Conservation (phyloP, 2,797 vertebrate genomes). For the Arctocebus calabarensis region DNA sequence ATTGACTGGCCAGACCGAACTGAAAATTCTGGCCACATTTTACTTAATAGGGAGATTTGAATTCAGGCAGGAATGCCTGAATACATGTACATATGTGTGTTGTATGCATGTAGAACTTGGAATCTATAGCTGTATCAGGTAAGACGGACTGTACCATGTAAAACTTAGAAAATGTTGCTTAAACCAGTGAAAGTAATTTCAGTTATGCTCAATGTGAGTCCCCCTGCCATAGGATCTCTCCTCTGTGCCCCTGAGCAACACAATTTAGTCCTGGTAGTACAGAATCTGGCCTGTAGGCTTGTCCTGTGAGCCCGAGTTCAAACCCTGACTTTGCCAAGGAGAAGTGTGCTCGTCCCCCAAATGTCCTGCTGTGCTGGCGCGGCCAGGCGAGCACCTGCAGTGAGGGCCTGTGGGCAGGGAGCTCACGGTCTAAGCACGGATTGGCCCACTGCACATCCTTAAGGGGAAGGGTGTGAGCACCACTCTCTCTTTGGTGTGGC, state of each 20-base stretch:
- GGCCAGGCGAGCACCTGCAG: not conserved
- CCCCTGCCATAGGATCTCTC: not conserved
- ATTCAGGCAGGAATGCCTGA: not conserved
- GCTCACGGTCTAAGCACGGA: not conserved
- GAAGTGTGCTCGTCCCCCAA: not conserved
- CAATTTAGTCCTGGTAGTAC: not conserved
- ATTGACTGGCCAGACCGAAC: not conserved
- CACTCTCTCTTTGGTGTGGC: not conserved
- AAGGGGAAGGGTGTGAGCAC: too few species aligned
- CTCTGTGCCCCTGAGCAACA: not conserved
- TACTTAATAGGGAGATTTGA: not conserved
- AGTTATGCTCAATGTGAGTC: not conserved
- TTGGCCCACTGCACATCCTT: too few species aligned
- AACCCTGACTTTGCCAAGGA: not conserved
- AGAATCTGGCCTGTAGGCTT: too few species aligned
- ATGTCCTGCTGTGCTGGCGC: not conserved
- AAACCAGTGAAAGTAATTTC: constrained; percentile 10
- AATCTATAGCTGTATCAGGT: not conserved
- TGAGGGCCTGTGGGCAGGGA: not conserved
- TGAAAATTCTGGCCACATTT: constrained; percentile 17
- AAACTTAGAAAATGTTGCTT: constrained; percentile 17
- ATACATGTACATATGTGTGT: not conserved
- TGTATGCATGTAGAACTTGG: not conserved
- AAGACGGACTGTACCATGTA: not conserved
- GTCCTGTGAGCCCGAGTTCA: not conserved